A percentile compares a stretch with the other conserved stretches of the same genome.
phyloP scores from a whole-genome alignment of 1,140 invertebrate genomes.

The Drosophila tristis region DNA sequence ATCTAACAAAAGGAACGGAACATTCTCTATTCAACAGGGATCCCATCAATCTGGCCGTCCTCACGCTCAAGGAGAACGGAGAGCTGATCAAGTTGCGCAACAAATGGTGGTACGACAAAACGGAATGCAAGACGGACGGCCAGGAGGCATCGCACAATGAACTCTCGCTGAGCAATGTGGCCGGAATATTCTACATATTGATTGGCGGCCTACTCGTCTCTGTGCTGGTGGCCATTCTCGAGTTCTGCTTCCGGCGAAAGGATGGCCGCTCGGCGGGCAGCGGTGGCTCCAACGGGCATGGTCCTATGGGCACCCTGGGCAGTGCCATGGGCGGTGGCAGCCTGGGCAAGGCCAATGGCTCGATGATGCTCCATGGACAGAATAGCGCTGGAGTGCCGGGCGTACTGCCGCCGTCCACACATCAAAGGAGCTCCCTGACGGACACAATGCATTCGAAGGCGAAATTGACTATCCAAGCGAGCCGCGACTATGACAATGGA shows the following conservation, averaged over 20 bases:
- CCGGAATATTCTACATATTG: conserved; percentile 99
- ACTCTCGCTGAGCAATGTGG: conserved; percentile 97
- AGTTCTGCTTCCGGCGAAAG: conserved; percentile 96
- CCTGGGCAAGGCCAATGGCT: conserved; percentile 85
- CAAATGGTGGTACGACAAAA: conserved; percentile 96
- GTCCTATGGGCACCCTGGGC: conserved; percentile 21
- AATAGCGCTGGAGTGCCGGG: conserved; percentile 71
- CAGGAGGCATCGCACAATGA: conserved; percentile 92
- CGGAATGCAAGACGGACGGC: conserved; percentile 90
- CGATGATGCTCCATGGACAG: conserved; percentile 63
- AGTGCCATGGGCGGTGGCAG: conserved; percentile 84
- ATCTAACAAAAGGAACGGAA: conserved; percentile 34
- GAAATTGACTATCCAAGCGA: conserved; percentile 90
- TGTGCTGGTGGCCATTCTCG: conserved; percentile 94
- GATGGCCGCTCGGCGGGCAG: conserved; percentile 44
- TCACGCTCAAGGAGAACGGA: conserved; percentile 96
- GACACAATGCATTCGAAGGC: conserved; percentile 96
- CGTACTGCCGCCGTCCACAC: conserved; percentile 67
- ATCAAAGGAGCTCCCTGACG: conserved; percentile 91
- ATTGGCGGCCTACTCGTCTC: conserved; percentile 96
- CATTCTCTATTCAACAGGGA: conserved; percentile 87
- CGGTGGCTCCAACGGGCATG: conserved; percentile 24
- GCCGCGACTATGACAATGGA: conserved; percentile 90
- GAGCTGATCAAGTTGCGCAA: conserved; percentile 95
- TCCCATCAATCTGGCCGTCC: conserved; percentile 94